These are phyloP conservation scores for Zaprionus lineosus DNA, from an alignment of 2,888 invertebrate genomes.

Conservation along the genomic window DNA sequence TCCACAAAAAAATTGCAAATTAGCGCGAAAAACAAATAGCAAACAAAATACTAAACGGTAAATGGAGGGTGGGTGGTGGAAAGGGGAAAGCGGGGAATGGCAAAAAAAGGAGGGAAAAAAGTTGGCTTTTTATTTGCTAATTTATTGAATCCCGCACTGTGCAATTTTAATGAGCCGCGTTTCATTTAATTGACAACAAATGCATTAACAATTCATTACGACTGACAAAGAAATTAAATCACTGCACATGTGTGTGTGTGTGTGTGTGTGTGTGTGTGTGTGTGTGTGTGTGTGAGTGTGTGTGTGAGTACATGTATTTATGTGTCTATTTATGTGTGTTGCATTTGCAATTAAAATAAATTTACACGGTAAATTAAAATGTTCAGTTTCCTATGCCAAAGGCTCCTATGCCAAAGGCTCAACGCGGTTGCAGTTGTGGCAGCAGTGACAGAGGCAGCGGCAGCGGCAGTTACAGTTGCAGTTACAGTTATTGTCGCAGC, in stretches of 20 bases:
- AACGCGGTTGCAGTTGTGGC: conserved; percentile 63
- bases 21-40: not conserved
- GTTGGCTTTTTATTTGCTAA: conserved; percentile 36
- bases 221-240: conserved; percentile 35
- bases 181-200: conserved; percentile 46
- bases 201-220: conserved; percentile 68
- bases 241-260: conserved; percentile 24
- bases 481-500: conserved; percentile 52
- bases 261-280: conserved; percentile 5
- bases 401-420: conserved; percentile 70
- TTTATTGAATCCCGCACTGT: conserved; percentile 5
- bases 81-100: not conserved
- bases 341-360: conserved; percentile 64
- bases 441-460: not conserved
- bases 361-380: conserved; percentile 57
- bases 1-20: conserved; percentile 5
- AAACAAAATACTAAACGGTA: too few species aligned
- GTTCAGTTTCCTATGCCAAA: conserved; percentile 29
- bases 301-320: not conserved
- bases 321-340: conserved; percentile 12
- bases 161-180: conserved; percentile 48
- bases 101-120: not conserved
- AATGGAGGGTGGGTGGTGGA: too few species aligned
- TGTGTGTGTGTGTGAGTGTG: not conserved
- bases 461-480: conserved; percentile 34